These are phyloP conservation scores for Matsumurasca onukii DNA, from an alignment of 1,140 invertebrate genomes.

Conservation along the genomic window DNA sequence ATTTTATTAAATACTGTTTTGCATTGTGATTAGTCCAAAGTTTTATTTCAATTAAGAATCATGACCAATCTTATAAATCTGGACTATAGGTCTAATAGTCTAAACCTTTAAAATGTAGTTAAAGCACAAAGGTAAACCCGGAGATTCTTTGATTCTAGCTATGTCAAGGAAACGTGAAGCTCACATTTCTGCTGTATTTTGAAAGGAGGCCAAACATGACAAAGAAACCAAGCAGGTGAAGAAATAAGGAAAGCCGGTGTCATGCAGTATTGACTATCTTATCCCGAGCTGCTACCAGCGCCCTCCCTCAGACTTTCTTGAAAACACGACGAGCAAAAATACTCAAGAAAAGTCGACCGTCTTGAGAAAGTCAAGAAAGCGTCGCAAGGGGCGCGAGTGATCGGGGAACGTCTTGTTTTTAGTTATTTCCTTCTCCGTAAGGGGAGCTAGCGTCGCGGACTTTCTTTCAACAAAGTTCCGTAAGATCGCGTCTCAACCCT, in stretches of 20 bases:
- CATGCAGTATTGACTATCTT: neutral
- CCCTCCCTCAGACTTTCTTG: conserved; percentile 20
- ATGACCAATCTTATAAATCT: too few relatives aligned
- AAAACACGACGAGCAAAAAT: conserved; percentile 6
- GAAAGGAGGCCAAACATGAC: neutral
- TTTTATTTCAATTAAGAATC: too few relatives aligned
- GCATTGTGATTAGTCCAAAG: too few relatives aligned
- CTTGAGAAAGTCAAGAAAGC: conserved; percentile 20
- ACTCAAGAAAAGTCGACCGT: conserved; percentile 10
- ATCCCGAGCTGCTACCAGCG: neutral
- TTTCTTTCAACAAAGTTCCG: conserved; percentile 19
- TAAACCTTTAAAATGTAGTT: too few relatives aligned
- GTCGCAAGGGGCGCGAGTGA: neutral
- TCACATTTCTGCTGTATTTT: neutral
- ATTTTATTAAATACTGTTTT: too few relatives aligned
- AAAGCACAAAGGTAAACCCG: too few relatives aligned
- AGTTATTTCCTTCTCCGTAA: neutral
- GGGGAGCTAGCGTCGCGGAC: neutral
- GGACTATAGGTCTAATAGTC: too few relatives aligned
- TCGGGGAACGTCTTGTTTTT: neutral
- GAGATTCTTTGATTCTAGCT: too few relatives aligned
- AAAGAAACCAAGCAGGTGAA: neutral
- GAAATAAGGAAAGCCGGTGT: neutral
- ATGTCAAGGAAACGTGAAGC: too few relatives aligned
- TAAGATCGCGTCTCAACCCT: conserved; percentile 11